Evolutionary conservation across 1,140 invertebrate genomes (phyloP).

Genomic region (Brachionus rubens): DNA sequence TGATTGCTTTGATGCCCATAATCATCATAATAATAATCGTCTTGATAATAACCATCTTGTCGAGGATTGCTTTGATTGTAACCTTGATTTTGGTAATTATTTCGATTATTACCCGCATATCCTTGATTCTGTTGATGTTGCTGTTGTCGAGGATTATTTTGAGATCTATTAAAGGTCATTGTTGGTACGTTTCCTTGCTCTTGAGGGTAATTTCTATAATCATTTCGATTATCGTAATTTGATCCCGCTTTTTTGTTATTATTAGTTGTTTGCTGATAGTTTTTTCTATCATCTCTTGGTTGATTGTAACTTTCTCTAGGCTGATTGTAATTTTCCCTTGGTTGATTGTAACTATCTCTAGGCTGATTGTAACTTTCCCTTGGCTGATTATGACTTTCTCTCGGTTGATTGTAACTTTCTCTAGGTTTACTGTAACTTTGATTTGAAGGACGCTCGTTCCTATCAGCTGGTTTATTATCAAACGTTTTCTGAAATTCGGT

Average conservation of each 20-base stretch:
- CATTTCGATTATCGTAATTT: neutral
- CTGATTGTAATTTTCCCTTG: too few relatives aligned
- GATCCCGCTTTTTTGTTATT: neutral
- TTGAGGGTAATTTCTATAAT: neutral
- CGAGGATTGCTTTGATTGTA: neutral
- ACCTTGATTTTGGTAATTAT: neutral
- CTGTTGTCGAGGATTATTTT: neutral
- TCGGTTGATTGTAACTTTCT: too few relatives aligned
- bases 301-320: too few relatives aligned
- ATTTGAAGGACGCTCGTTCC: too few relatives aligned
- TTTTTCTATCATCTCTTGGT: too few relatives aligned
- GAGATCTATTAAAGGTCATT: neutral
- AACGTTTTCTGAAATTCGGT: too few relatives aligned
- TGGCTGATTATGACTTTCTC: neutral
- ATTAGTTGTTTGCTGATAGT: neutral
- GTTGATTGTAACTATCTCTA: too few relatives aligned
- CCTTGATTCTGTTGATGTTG: neutral
- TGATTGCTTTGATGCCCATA: neutral
- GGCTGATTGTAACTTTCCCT: too few relatives aligned
- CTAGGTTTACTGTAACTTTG: too few relatives aligned
- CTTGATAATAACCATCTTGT: neutral
- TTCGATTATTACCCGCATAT: neutral
- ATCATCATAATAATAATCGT: conserved; percentile 4
- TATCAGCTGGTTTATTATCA: too few relatives aligned
- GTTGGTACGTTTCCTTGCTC: neutral